Conservation (phyloP, 2,888 invertebrate genomes). For the Tipula confusa region DNA sequence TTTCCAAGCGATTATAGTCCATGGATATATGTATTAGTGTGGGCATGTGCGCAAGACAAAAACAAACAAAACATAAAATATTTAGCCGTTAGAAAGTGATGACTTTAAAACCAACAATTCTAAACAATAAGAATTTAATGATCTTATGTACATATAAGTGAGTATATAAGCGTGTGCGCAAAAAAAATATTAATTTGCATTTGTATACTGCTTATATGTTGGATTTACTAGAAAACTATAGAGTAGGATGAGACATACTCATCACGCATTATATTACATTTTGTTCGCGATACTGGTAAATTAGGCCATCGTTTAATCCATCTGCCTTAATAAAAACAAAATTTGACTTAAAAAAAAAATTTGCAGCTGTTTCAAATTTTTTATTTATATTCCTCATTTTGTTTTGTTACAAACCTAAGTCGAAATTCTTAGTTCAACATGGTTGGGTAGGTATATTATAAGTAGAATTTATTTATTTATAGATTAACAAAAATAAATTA, state of each 20-base stretch:
- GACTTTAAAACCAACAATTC: neutral
- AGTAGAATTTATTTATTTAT: slow-evolving; percentile 3
- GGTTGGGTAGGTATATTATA: neutral
- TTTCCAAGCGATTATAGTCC: no score
- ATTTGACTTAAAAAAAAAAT: neutral
- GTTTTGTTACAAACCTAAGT: neutral
- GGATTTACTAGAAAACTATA: neutral
- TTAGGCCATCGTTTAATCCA: neutral
- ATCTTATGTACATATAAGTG: neutral
- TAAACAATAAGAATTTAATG: neutral
- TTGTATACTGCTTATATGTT: neutral
- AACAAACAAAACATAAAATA: neutral
- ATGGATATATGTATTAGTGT: neutral
- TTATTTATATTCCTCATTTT: neutral
- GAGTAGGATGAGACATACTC: neutral
- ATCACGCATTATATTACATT: neutral
- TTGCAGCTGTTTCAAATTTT: neutral
- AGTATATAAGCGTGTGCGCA: no score
- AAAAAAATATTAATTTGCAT: no score
- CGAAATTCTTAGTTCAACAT: neutral
- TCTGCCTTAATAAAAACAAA: neutral
- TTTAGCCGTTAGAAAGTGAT: neutral
- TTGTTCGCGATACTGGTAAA: neutral
- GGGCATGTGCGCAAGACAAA: neutral
- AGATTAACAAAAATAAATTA: neutral